These are phyloP conservation scores for Zeuzera pyrina DNA, from an alignment of 2,888 invertebrate genomes.

Conservation along the genomic window DNA sequence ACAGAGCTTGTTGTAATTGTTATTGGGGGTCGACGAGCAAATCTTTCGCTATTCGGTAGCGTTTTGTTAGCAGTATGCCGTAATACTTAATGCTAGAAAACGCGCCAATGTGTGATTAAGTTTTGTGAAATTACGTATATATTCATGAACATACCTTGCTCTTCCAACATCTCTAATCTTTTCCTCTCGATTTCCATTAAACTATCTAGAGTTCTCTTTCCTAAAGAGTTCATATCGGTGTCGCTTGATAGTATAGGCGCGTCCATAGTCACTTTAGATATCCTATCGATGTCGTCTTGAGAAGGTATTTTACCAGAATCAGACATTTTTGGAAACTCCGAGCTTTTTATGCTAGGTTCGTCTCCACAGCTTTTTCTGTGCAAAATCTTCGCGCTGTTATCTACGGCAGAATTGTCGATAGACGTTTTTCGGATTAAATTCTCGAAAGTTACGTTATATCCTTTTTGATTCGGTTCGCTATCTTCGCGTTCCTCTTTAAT, in stretches of 20 bases:
- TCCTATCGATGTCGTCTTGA: constrained; percentile 90
- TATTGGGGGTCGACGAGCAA: too few species aligned
- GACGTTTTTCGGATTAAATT: constrained; percentile 11
- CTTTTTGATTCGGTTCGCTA: constrained; percentile 14
- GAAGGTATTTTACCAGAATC: constrained; percentile 75
- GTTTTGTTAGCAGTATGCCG: too few species aligned
- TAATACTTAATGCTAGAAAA: too few species aligned
- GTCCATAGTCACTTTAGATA: constrained; percentile 89
- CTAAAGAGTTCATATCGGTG: constrained; percentile 77
- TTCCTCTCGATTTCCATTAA: constrained; percentile 92
- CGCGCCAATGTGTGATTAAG: too few species aligned
- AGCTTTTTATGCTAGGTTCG: constrained; percentile 40
- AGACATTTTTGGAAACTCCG: constrained; percentile 43
- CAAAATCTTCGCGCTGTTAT: constrained; percentile 16
- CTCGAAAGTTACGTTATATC: constrained; percentile 22
- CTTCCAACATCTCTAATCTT: constrained; percentile 87
- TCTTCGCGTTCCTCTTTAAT: constrained; percentile 40
- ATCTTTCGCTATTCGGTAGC: too few species aligned
- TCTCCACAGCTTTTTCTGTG: constrained; percentile 66
- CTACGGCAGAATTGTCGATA: constrained; percentile 11
- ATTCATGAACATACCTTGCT: constrained; percentile 88
- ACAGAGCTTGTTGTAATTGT: too few species aligned
- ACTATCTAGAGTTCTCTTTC: constrained; percentile 87
- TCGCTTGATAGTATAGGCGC: constrained; percentile 83
- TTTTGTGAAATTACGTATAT: too few species aligned